Conservation (phyloP, 1,140 invertebrate species). For the Hydropsyche tenuis region DNA sequence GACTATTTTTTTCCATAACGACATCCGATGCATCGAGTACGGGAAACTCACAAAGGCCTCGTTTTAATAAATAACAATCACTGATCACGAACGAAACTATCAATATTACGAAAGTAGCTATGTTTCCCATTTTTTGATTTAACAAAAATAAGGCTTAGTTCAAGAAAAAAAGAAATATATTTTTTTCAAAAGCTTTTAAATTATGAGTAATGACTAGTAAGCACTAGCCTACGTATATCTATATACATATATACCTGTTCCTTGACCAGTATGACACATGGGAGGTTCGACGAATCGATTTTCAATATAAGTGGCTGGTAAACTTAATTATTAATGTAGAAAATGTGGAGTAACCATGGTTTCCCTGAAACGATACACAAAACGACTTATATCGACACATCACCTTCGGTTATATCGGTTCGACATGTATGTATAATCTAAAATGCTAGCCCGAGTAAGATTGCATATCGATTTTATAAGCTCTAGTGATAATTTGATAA, state of each 20-base stretch:
- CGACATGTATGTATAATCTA: too few species aligned
- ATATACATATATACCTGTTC: too few species aligned
- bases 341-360: conserved; percentile 26
- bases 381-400: conserved; percentile 24
- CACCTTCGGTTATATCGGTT: background rate
- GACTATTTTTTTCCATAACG: conserved; percentile 22
- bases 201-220: too few species aligned
- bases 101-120: background rate
- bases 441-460: too few species aligned
- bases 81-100: conserved; percentile 14
- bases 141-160: too few species aligned
- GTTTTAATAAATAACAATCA: conserved; percentile 21
- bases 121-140: too few species aligned
- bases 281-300: conserved; percentile 14
- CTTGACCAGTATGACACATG: background rate
- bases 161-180: too few species aligned
- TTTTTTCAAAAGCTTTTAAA: too few species aligned
- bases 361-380: background rate
- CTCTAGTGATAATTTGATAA: too few species aligned
- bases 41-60: background rate
- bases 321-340: conserved; percentile 17
- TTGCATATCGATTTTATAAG: too few species aligned
- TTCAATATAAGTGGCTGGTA: conserved; percentile 13
- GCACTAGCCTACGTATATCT: too few species aligned
- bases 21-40: background rate